phyloP scores from a whole-genome alignment of 1,140 invertebrate species.

The Ceratosolen fusciceps region DNA sequence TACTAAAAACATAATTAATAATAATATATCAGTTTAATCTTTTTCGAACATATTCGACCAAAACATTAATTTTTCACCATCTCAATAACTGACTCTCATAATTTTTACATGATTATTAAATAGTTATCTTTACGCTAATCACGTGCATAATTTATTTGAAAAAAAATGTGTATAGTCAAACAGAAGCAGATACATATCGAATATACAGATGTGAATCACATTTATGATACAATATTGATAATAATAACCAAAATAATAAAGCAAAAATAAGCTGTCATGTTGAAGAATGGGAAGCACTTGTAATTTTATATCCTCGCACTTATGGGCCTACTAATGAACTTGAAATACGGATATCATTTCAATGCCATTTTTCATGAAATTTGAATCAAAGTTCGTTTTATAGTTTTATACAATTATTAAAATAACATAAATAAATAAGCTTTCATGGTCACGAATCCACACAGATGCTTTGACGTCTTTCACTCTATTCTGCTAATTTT shows the following conservation, averaged over 20 bases:
- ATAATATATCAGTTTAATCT: no score
- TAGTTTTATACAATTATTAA: neutral
- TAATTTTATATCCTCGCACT: neutral
- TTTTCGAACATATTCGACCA: no score
- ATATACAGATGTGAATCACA: neutral
- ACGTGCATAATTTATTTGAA: neutral
- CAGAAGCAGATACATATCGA: no score
- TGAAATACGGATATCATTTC: neutral
- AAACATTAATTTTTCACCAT: no score
- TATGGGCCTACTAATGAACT: slow-evolving; percentile 6
- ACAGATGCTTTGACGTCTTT: neutral
- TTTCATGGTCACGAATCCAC: neutral
- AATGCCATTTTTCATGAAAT: neutral
- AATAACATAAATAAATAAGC: neutral
- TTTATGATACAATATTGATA: no score
- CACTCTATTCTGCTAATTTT: neutral
- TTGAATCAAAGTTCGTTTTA: neutral
- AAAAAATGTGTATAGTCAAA: neutral
- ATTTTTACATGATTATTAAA: no score
- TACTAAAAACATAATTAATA: no score
- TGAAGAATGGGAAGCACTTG: neutral
- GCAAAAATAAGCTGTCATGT: neutral
- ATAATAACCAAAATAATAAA: neutral
- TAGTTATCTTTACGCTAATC: no score
- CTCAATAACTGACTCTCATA: no score